Percentiles rank a stretch among this genome's conserved stretches.
phyloP scores from a whole-genome alignment of 2,888 invertebrate genomes.

The Lithophane semibrunnea region DNA sequence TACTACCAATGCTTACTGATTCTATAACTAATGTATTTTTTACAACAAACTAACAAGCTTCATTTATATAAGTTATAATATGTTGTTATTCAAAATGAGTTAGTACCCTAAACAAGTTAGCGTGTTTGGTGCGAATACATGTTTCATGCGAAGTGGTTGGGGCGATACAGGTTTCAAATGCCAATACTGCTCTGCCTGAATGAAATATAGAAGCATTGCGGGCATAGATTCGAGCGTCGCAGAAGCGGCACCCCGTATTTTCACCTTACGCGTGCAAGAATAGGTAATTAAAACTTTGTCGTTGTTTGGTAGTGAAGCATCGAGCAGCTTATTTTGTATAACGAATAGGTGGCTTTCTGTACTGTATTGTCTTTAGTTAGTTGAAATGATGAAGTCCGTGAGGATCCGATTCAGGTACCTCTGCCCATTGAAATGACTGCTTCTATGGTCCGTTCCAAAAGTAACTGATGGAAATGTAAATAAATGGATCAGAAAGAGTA shows the following conservation, averaged over 20 bases:
- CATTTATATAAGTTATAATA: conserved; percentile 44
- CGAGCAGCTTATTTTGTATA: background rate
- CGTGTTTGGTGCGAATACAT: conserved; percentile 73
- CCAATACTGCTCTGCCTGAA: conserved; percentile 81
- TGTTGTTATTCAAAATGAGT: conserved; percentile 63
- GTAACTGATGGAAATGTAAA: too few species aligned
- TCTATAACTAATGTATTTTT: conserved; percentile 23
- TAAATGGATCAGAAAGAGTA: too few species aligned
- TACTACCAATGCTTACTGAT: conserved; percentile 2
- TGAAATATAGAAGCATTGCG: conserved; percentile 81
- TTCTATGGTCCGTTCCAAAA: background rate
- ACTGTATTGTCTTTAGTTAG: background rate
- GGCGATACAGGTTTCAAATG: conserved; percentile 81
- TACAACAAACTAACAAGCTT: conserved; percentile 32
- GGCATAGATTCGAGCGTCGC: conserved; percentile 67
- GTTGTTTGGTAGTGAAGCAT: background rate
- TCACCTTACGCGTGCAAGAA: conserved; percentile 19
- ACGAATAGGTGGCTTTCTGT: too few species aligned
- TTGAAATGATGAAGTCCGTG: background rate
- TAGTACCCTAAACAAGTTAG: conserved; percentile 68
- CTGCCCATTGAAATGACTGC: background rate
- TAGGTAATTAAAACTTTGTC: conserved; percentile 40
- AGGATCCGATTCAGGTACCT: background rate
- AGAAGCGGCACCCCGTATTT: conserved; percentile 56
- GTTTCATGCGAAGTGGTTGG: conserved; percentile 74